Evolutionary conservation across 1,140 invertebrate genomes (phyloP).

Genomic region (Ectropis grisescens): DNA sequence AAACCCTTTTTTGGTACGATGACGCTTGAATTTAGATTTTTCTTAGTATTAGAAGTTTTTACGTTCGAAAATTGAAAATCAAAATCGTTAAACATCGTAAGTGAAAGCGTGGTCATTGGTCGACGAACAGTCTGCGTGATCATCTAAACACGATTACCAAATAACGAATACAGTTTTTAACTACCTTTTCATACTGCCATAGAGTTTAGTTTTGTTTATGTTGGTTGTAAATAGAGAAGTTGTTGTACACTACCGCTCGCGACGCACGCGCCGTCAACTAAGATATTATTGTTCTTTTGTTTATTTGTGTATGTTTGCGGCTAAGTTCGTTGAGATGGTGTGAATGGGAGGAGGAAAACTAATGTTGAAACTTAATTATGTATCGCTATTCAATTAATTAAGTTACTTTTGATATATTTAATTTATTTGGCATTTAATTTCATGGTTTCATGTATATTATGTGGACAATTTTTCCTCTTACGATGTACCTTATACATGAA

Average conservation of each 20-base stretch:
- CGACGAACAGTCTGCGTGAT: constrained; percentile 37
- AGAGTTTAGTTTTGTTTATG: constrained; percentile 13
- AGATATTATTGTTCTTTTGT: constrained; percentile 53
- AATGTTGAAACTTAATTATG: too few species aligned
- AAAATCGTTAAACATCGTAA: constrained; percentile 37
- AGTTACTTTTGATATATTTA: too few species aligned
- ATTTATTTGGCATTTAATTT: too few species aligned
- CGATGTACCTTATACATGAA: too few species aligned
- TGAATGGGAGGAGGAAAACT: too few species aligned
- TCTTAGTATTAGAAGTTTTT: too few species aligned
- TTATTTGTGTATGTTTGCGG: constrained; percentile 19
- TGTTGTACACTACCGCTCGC: constrained; percentile 43
- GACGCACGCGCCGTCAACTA: constrained; percentile 30
- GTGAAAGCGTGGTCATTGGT: constrained; percentile 60
- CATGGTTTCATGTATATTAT: too few species aligned
- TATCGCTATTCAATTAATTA: too few species aligned
- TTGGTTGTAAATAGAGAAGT: constrained; percentile 10
- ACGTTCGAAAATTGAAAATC: constrained; percentile 43
- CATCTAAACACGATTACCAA: constrained; percentile 31
- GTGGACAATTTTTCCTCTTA: too few species aligned
- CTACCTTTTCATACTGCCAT: constrained; percentile 1
- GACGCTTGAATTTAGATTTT: too few species aligned
- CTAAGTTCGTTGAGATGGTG: too few species aligned
- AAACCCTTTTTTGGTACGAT: too few species aligned
- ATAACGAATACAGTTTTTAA: constrained; percentile 7